Conservation (phyloP, 1,140 invertebrate genomes). For the Penaeus chinensis region DNA sequence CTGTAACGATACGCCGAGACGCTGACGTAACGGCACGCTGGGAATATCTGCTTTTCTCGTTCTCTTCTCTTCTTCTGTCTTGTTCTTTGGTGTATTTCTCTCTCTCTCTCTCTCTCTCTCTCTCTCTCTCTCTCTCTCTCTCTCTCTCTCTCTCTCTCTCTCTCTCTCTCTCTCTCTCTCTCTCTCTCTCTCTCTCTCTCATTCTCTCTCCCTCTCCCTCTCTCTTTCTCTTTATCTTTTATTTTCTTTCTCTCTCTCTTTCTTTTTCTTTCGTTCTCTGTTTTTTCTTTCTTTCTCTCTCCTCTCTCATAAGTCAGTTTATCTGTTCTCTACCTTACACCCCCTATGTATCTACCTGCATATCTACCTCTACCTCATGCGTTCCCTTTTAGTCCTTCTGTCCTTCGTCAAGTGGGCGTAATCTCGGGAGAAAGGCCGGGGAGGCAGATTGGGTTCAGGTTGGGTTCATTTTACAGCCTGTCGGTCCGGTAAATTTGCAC, state of each 20-base stretch:
- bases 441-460: neutral
- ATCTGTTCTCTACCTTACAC: neutral
- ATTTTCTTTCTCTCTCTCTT: no score
- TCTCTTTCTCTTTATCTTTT: no score
- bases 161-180: neutral
- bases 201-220: neutral
- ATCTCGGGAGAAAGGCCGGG: neutral
- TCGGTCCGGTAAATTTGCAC: constrained; percentile 50
- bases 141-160: neutral
- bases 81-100: no score
- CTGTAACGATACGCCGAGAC: no score
- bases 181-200: neutral
- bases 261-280: neutral
- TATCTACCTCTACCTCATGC: neutral
- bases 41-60: neutral
- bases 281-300: neutral
- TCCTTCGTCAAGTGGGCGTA: neutral
- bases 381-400: neutral
- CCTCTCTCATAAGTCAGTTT: neutral
- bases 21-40: no score
- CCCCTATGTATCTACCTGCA: neutral
- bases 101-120: constrained; percentile 16
- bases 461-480: constrained; percentile 45
- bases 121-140: neutral
- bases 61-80: neutral